Base-by-base conservation (phyloP, 1,140 invertebrate genomes). In the Drosophila arawakana region DNA sequence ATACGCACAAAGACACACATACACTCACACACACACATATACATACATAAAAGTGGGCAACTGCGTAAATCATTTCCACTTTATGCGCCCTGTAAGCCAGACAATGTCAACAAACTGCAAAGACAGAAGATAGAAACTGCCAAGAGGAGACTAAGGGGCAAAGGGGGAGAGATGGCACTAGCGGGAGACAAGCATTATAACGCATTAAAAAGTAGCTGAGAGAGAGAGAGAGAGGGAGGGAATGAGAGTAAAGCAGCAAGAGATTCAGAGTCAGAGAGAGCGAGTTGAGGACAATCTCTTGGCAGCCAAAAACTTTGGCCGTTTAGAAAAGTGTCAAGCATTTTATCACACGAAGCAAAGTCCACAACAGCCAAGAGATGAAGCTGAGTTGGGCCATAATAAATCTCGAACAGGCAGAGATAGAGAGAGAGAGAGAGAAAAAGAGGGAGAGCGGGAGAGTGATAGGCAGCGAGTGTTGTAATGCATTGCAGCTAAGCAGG, bases 241-340 rank as follows among this genome's bases (percentile, higher is more conserved):
- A 39, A 13, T 8, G 70, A 47, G 39, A 15, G 13, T 15, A 15
- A 15, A 15, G 30, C 11, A 60, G 30, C 15, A 8, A 25, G 9
- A 18, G 60, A 43, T 21, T 21, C 13, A 34, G 13, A 21, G 69
- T 35, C 30, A 18, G 47, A 57, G 25, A 55, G 46, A 67, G 15
- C 15, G 63, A 58, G 59, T 39, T 52, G 57, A 43, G 43, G 67
- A 62, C 66, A 86, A 88, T 86, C 83, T 86, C 83, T 88, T 76
- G 82, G 63, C 61, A 88, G 84, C 86, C 83, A 83, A 88, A 88
- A 88, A 88, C 76, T 83, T 89, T 89, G 62, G 84, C 76, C 83
- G 84, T 88, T 89, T 89, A 88, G 83, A 80, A 89, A 89, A 88
- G 83, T 88, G 83, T 88, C 84, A 88, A 88, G 84, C 84, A 89